These are phyloP conservation scores for Villa cingulata DNA, from an alignment of 2,888 invertebrate genomes.

Conservation along the genomic window DNA sequence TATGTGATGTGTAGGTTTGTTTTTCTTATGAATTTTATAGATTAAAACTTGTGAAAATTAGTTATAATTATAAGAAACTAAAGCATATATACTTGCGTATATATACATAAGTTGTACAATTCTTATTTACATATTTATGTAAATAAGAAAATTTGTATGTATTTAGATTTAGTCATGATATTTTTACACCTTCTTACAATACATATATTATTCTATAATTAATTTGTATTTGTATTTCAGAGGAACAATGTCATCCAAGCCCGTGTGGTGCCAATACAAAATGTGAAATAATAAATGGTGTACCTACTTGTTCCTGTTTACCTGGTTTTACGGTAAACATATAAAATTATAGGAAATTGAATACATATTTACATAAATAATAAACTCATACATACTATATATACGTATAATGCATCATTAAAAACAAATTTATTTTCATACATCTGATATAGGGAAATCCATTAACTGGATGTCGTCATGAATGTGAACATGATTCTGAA, in stretches of 20 bases:
- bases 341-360: neutral
- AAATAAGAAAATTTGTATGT: too few relatives aligned
- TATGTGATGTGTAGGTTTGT: too few relatives aligned
- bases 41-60: too few relatives aligned
- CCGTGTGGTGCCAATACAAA: constrained; percentile 71
- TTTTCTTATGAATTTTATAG: too few relatives aligned
- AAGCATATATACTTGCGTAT: too few relatives aligned
- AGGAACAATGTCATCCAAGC: constrained; percentile 69
- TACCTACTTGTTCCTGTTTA: constrained; percentile 66
- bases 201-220: too few relatives aligned
- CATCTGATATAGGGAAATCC: constrained; percentile 64
- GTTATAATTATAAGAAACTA: too few relatives aligned
- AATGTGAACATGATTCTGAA: constrained; percentile 65
- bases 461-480: constrained; percentile 62
- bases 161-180: too few relatives aligned
- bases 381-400: too few relatives aligned
- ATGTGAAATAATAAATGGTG: constrained; percentile 61
- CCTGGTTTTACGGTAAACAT: constrained; percentile 47
- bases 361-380: neutral
- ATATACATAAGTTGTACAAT: too few relatives aligned
- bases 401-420: neutral
- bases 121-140: too few relatives aligned
- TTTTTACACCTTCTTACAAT: too few relatives aligned
- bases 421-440: neutral
- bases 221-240: constrained; percentile 34